A percentile compares a stretch with the other conserved stretches of the same genome.
These are phyloP conservation scores for Heliocidaris tuberculata DNA, from an alignment of 35 echinoderm and acorn worm genomes.

Conservation along the genomic window DNA sequence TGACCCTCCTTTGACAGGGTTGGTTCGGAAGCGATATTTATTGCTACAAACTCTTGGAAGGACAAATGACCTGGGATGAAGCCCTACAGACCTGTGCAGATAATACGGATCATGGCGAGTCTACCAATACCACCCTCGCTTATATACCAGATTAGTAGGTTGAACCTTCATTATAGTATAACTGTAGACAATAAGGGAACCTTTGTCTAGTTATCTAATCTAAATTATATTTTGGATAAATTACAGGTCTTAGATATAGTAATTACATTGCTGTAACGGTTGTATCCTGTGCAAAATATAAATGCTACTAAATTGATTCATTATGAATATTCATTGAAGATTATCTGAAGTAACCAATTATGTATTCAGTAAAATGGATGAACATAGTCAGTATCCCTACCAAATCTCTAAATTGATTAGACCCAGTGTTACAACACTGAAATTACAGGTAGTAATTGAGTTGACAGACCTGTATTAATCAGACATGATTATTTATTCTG, in stretches of 20 bases:
- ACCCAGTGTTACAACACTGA: background rate
- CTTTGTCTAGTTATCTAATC: too few species aligned
- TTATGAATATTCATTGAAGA: too few species aligned
- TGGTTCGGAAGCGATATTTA: slow-evolving; percentile 55
- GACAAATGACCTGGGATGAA: slow-evolving; percentile 53
- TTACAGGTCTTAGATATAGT: too few species aligned
- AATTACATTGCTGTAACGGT: too few species aligned
- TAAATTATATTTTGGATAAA: too few species aligned
- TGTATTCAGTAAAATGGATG: too few species aligned
- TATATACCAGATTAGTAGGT: slow-evolving; percentile 56
- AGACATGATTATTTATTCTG: background rate
- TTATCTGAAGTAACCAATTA: too few species aligned
- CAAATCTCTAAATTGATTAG: too few species aligned
- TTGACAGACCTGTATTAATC: background rate
- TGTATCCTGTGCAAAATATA: too few species aligned
- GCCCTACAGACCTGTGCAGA: slow-evolving; percentile 30
- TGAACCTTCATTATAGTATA: background rate
- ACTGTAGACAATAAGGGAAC: too few species aligned
- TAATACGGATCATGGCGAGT: slow-evolving; percentile 8
- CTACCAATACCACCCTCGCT: slow-evolving; percentile 47
- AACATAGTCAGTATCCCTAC: too few species aligned
- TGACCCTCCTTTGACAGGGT: background rate
- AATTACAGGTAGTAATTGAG: background rate
- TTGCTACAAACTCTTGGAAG: slow-evolving; percentile 52
- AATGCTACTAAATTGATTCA: too few species aligned